These are phyloP conservation scores for Microcaecilia unicolor DNA, from an alignment of 2,797 vertebrate species.

Conservation along the genomic window DNA sequence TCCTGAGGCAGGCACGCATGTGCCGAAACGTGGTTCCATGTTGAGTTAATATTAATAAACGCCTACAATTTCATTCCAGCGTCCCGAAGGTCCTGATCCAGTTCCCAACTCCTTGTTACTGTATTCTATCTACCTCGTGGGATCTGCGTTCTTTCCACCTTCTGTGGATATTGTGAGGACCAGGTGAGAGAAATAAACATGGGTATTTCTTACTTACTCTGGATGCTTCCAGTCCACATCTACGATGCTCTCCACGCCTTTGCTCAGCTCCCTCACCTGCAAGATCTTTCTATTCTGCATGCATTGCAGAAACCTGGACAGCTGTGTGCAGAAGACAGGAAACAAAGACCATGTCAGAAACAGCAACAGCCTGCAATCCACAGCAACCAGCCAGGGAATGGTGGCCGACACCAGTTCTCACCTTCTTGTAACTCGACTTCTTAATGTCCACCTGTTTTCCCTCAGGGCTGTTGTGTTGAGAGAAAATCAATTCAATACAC, in stretches of 20 bases:
- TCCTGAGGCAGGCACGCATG: no score
- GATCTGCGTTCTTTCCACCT: no score
- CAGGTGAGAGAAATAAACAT: no score
- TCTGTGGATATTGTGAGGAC: no score
- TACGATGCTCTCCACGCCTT: constrained; percentile 92
- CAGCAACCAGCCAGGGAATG: not conserved
- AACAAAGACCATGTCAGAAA: not conserved
- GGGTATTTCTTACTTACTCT: constrained; percentile 58
- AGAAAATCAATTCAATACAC: no score
- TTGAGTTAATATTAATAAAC: no score
- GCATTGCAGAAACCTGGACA: constrained; percentile 86
- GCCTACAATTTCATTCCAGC: no score
- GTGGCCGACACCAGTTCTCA: constrained; percentile 40
- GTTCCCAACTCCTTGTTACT: no score
- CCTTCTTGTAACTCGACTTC: constrained; percentile 97
- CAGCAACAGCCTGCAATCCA: no score
- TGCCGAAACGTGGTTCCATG: no score
- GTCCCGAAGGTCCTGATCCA: no score
- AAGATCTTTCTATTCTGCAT: constrained; percentile 80
- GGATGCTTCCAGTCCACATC: constrained; percentile 86
- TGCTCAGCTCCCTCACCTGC: constrained; percentile 83
- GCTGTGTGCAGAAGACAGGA: constrained; percentile 49
- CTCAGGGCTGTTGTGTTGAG: constrained; percentile 72
- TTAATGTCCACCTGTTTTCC: constrained; percentile 84
- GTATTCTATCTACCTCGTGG: no score